Evolutionary conservation across 2,113 vertebrate species (phyloP).

Genomic region (Hippocampus zosterae): DNA sequence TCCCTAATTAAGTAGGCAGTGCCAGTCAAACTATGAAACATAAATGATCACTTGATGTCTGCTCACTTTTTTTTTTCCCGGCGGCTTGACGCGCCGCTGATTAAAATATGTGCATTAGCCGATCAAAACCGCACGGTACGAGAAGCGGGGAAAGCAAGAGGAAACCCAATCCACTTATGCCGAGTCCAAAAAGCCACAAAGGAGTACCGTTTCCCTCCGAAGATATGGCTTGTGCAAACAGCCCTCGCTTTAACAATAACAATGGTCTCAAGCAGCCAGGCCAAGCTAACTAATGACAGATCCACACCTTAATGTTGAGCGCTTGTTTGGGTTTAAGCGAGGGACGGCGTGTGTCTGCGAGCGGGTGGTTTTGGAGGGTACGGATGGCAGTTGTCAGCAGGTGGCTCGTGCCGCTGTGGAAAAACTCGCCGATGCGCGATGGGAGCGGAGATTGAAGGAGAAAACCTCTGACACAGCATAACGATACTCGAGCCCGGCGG

Average conservation of each 20-base stretch:
- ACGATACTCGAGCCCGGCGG: conserved; percentile 39
- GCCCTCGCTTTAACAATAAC: conserved; percentile 65
- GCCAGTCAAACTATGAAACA: conserved; percentile 12
- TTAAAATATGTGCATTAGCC: conserved; percentile 56
- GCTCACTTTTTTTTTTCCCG: conserved; percentile 33
- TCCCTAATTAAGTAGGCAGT: background rate
- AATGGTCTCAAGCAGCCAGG: conserved; percentile 60
- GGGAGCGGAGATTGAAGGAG: conserved; percentile 17
- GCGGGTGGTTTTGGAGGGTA: conserved; percentile 8
- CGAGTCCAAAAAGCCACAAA: conserved; percentile 60
- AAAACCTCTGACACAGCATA: conserved; percentile 66
- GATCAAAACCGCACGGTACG: conserved; percentile 17
- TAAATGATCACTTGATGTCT: conserved; percentile 19
- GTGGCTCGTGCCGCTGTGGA: conserved; percentile 62
- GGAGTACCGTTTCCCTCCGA: conserved; percentile 60
- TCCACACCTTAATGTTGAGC: conserved; percentile 70
- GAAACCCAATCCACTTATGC: conserved; percentile 54
- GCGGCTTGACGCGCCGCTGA: conserved; percentile 42
- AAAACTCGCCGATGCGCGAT: conserved; percentile 44
- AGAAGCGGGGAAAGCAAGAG: conserved; percentile 34
- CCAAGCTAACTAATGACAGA: conserved; percentile 71
- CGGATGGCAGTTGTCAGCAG: conserved; percentile 60
- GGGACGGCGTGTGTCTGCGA: conserved; percentile 22
- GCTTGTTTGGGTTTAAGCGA: conserved; percentile 61
- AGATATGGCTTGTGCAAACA: conserved; percentile 72